Evolutionary conservation across 2,113 vertebrate genomes (phyloP).

Genomic region (human (Homo sapiens)): GRCh38 chr6:10141501-10142000

Average conservation of each 20-base stretch:
- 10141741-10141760: conserved; percentile 56
- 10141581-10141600: not conserved
- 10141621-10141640: conserved; percentile 35
- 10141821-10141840: conserved; percentile 83
- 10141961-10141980: fast-evolving
- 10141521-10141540: not conserved
- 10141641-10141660: conserved; percentile 43
- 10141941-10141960: fast-evolving
- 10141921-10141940: not conserved
- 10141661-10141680: not conserved
- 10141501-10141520: conserved; percentile 73
- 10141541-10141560: not conserved
- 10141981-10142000: not conserved
- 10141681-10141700: conserved; percentile 52
- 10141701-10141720: conserved; percentile 77
- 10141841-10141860: conserved; percentile 82
- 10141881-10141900: conserved; percentile 81
- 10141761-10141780: conserved; percentile 76
- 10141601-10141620: not conserved
- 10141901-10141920: conserved; percentile 48
- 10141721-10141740: conserved; percentile 54
- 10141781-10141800: conserved; percentile 86
- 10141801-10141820: conserved; percentile 86
- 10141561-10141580: not conserved
- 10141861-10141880: conserved; percentile 82